These are phyloP conservation scores for Notoglanidium macrostoma DNA, from an alignment of 2,797 vertebrate genomes.

Conservation along the genomic window DNA sequence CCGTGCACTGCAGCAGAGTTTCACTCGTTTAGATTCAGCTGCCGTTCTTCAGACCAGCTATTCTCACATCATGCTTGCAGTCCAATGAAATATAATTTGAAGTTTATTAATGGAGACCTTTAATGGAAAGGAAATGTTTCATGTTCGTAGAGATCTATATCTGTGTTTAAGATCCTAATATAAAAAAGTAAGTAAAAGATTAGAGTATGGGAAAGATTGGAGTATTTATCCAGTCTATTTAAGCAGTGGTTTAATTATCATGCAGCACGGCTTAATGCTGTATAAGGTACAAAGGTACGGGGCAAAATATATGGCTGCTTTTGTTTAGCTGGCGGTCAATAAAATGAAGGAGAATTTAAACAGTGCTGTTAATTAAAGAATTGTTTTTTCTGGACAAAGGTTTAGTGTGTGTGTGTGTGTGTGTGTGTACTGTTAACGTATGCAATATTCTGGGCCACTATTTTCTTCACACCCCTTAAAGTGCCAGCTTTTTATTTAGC, in stretches of 20 bases:
- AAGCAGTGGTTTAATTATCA: neutral
- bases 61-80: neutral
- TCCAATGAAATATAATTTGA: neutral
- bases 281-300: neutral
- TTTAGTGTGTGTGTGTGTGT: neutral
- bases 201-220: neutral
- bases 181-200: neutral
- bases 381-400: neutral
- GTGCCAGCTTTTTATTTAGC: neutral
- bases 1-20: neutral
- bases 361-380: conserved; percentile 39
- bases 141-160: neutral
- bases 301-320: conserved; percentile 29
- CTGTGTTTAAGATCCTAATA: neutral
- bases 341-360: conserved; percentile 29
- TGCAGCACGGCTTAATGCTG: neutral
- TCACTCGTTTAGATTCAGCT: conserved; percentile 9
- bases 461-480: neutral
- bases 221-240: neutral
- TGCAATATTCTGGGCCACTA: neutral
- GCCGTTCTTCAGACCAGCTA: neutral
- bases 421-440: neutral
- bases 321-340: conserved; percentile 40
- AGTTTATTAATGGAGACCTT: neutral
- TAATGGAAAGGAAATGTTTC: neutral